A percentile compares a stretch with the other conserved stretches of the same genome.
These are phyloP conservation scores for Labeo calbasu DNA, from an alignment of 2,797 vertebrate species.

Conservation along the genomic window DNA sequence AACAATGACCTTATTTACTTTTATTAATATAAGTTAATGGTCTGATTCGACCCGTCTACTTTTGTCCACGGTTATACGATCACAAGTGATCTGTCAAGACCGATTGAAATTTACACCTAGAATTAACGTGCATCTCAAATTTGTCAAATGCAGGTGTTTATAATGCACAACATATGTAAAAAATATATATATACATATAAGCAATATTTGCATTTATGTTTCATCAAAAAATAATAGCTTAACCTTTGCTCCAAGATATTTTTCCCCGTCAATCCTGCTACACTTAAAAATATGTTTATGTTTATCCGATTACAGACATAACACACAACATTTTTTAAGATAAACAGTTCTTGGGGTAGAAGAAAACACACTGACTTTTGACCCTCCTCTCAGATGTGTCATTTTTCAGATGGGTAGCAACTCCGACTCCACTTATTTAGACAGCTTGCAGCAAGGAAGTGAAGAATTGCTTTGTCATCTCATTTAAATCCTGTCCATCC, in stretches of 20 bases:
- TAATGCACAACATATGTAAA: not conserved
- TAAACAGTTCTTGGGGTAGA: not conserved
- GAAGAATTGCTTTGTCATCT: slow-evolving; percentile 45
- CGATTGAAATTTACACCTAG: no score
- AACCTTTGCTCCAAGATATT: not conserved
- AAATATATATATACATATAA: no score
- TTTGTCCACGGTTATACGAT: not conserved
- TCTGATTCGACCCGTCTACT: not conserved
- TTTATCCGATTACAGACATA: not conserved
- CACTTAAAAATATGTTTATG: not conserved
- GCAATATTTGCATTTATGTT: not conserved
- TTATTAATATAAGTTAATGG: not conserved
- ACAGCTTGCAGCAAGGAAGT: not conserved
- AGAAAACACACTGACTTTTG: slow-evolving; percentile 5
- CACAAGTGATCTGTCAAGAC: not conserved
- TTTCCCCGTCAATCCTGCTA: not conserved
- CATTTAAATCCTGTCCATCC: slow-evolving; percentile 48
- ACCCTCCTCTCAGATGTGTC: not conserved
- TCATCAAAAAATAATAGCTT: not conserved
- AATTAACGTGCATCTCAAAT: not conserved
- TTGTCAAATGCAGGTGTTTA: not conserved
- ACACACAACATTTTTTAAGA: not conserved
- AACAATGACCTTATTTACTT: not conserved
- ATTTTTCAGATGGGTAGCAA: slow-evolving; percentile 5
- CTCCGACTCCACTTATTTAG: slow-evolving; percentile 15